Percentiles rank a stretch among this genome's conserved stretches.
These are phyloP conservation scores for Zeugodacus cucurbitae DNA, from an alignment of 1,140 invertebrate species.

Conservation along the genomic window DNA sequence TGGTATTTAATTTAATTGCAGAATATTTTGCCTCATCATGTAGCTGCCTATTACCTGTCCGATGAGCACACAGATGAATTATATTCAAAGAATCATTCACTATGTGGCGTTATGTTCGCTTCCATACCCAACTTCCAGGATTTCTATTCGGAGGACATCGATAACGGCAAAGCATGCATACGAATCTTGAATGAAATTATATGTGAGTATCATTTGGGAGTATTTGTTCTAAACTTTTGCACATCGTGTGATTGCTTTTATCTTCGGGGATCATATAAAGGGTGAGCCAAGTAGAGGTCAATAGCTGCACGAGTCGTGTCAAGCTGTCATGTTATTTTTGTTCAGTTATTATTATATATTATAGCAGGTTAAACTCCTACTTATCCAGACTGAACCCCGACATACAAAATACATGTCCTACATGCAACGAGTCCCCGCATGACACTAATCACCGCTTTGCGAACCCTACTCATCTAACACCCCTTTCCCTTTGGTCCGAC, in stretches of 20 bases:
- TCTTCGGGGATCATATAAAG: no score
- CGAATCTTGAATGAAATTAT: constrained; percentile 98
- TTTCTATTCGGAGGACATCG: constrained; percentile 97
- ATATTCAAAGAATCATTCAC: constrained; percentile 92
- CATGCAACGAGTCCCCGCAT: no score
- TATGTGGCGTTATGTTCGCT: constrained; percentile 97
- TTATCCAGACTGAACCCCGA: no score
- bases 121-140: constrained; percentile 98
- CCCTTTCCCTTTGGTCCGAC: not conserved
- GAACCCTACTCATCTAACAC: not conserved
- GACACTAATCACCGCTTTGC: no score
- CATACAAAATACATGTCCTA: no score
- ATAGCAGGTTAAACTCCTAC: no score
- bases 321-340: no score
- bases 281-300: no score
- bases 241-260: no score
- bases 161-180: constrained; percentile 97
- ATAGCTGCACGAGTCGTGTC: no score
- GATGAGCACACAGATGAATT: constrained; percentile 82
- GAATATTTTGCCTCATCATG: constrained; percentile 96
- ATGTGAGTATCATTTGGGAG: constrained; percentile 52
- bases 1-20: constrained; percentile 41
- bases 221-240: no score
- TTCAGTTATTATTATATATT: no score
- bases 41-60: constrained; percentile 92